Evolutionary conservation across 2,888 invertebrate species (phyloP).

Genomic region (Ashinkailepas kermadecensis): DNA sequence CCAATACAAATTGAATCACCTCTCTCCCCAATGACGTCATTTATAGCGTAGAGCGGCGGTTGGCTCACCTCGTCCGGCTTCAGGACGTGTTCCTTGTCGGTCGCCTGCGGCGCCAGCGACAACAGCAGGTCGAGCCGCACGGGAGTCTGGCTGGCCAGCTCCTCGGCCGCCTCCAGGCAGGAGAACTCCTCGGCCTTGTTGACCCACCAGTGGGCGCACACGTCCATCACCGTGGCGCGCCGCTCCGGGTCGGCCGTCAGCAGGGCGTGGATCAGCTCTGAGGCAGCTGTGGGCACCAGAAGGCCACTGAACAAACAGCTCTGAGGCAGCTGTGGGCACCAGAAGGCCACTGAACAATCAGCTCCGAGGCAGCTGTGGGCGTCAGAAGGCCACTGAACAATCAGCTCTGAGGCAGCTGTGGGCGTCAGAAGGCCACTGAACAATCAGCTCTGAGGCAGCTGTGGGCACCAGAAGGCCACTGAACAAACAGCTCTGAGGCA

Average conservation of each 20-base stretch:
- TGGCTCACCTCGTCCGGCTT: slow-evolving; percentile 18
- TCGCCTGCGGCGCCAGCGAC: slow-evolving; percentile 54
- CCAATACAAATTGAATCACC: too few relatives aligned
- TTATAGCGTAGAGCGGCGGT: too few relatives aligned
- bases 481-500: slow-evolving; percentile 77
- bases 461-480: slow-evolving; percentile 31
- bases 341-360: slow-evolving; percentile 53
- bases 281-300: slow-evolving; percentile 59
- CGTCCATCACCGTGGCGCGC: slow-evolving; percentile 85
- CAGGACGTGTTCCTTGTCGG: slow-evolving; percentile 31
- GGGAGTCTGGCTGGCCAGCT: slow-evolving; percentile 81
- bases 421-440: too few relatives aligned
- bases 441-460: slow-evolving; percentile 92
- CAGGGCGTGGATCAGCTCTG: slow-evolving; percentile 88
- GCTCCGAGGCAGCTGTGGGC: slow-evolving; percentile 71
- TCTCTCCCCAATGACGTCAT: too few relatives aligned
- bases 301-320: slow-evolving; percentile 49
- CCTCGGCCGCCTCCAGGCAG: slow-evolving; percentile 77
- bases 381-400: slow-evolving; percentile 42
- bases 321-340: slow-evolving; percentile 66
- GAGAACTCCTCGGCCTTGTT: slow-evolving; percentile 74
- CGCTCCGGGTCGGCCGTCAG: slow-evolving; percentile 82
- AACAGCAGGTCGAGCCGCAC: slow-evolving; percentile 78
- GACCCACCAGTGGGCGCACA: slow-evolving; percentile 96
- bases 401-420: slow-evolving; percentile 83